Base-by-base conservation (phyloP, 2,113 vertebrate species). In the Apteryx owenii region DNA sequence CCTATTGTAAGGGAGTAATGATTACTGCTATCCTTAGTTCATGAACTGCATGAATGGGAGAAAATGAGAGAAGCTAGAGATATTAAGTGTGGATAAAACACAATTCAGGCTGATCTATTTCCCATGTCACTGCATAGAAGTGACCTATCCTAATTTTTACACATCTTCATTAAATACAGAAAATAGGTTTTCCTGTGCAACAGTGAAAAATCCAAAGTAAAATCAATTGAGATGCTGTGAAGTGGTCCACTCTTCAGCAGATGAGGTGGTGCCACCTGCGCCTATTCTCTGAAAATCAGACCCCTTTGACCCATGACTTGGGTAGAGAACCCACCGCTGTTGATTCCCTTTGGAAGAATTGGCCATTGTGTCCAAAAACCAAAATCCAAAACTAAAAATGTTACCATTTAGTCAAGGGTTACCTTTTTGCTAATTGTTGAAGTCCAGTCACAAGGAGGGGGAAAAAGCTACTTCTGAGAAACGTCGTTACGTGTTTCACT, bases 251-350 rank as follows among this genome's bases (percentile, higher is more conserved):
- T 70, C 31, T 12, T 10, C 33, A 38, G 33, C 46, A 91, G 62
- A 56, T 0, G 6, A 51, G 38, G 76, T 66, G 10, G 12, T 72
- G 13, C 17, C 11, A 2, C 3, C 1, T 18, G 28, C 9, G 36
- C 7, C 18, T 51, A 51, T 58, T 31, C 36, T 70, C 44, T 60
- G 85, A 83, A 77, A 91, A 42, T 46, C 23, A 38, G 36, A 15
- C 4, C 19, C 3, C 18, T 80, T 31, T 56, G 3, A 0, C 28
- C 7, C 7, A 2, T 1, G 2, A 3, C 18, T 31, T 3, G 4
- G 7, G 36, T n/a, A 38, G 23, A 31, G 40, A 28, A 9, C 21
- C 31, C 17, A 4, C 46, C 50, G 29, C 6, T 86, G 31, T 40
- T 62, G n/a, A 25, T 77, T 6, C 10, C 38, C 33, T 44, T 21